Evolutionary conservation across 1,140 invertebrate species (phyloP), one percentile per base, ranked within the genome.

Genomic region (Dendrolimus kikuchii): DNA sequence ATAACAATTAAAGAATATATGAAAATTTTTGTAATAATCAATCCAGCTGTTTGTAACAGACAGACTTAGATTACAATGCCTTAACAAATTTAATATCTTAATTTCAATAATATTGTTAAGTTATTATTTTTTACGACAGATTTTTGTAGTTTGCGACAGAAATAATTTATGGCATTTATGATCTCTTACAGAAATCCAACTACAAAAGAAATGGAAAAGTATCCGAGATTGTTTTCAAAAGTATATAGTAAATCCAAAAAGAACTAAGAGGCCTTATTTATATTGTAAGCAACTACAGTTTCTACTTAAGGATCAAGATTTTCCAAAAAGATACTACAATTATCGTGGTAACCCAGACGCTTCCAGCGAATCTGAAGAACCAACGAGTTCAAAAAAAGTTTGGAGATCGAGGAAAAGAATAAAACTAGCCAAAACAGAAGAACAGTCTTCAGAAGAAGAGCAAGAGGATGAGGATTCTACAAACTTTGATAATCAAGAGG

Each of bases 171-270:
- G 23, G 23, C 23, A 37, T 45, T 37, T 40, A 10, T 54, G 57
- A 43, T 60, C 64, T 64, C 39, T 82, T 78, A 51, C 73, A 86
- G 83, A 83, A 64, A 54, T 81, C 6, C 80, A 86, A 61, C 60
- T 86, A 6, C 80, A 84, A 53, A 84, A 81, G 58, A 86, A 84
- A 73, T 86, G 83, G 83, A 86, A 85, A 49, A 77, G 83, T 47
- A 77, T 84, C 5, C 59, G 79, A 38, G 83, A 86, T 44, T 81
- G 76, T 46, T 86, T 84, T 46, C 71, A 78, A 49, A 84, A 83
- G 46, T 83, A 83, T 57, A 45, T 81, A 8, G 50, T 60, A 6
- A 75, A 82, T 50, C 80, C 81, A 1, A 66, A 64, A 5, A 71
- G 67, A 60, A 74, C 71, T 6, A 75, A 66, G 54, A 68, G 70